phyloP scores from a whole-genome alignment of 2,113 vertebrate species.

The Rynchops niger region DNA sequence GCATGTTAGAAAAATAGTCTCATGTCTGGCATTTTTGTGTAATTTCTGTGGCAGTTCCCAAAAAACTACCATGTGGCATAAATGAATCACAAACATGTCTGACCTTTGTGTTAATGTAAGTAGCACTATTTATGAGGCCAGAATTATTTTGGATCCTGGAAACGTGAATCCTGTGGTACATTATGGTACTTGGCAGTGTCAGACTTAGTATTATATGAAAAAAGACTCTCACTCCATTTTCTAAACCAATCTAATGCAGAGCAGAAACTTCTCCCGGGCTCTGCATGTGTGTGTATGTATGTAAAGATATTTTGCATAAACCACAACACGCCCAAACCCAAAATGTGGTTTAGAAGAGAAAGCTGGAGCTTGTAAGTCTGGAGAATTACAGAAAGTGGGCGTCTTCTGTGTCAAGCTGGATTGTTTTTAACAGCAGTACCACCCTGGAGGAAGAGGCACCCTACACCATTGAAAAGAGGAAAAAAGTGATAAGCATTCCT shows the following conservation, averaged over 20 bases:
- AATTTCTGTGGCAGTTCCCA: background rate
- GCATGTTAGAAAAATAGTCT: background rate
- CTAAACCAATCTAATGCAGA: background rate
- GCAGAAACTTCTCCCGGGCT: background rate
- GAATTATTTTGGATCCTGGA: background rate
- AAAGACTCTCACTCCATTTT: background rate
- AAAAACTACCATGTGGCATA: background rate
- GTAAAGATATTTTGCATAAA: background rate
- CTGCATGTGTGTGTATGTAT: background rate
- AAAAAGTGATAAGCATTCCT: background rate
- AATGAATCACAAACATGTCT: constrained; percentile 8
- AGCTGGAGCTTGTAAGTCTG: background rate
- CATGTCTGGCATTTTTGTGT: background rate
- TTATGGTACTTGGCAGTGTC: background rate
- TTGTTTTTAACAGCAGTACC: background rate
- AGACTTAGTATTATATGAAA: background rate
- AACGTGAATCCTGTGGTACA: background rate
- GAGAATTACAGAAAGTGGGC: background rate
- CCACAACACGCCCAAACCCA: background rate
- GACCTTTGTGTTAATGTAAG: constrained; percentile 4
- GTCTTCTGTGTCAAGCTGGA: background rate
- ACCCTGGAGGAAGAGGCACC: background rate
- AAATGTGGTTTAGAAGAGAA: background rate
- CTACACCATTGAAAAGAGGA: background rate
- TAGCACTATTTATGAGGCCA: background rate